These are phyloP conservation scores for Hippocampus comes DNA, from an alignment of 2,113 vertebrate species.

Conservation along the genomic window DNA sequence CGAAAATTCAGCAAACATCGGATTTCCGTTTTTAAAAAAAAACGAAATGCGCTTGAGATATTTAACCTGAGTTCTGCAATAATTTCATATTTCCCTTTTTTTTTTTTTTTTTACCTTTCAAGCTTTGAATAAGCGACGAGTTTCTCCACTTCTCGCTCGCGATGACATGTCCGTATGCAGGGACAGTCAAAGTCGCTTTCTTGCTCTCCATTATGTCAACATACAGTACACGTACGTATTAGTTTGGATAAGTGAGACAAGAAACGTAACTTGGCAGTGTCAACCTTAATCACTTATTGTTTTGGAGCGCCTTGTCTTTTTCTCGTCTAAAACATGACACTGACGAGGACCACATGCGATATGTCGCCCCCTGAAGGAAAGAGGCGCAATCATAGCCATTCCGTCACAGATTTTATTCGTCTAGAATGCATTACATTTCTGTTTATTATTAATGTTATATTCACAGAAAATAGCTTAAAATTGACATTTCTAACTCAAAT, in stretches of 20 bases:
- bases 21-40: neutral
- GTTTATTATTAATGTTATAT: too few species aligned
- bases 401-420: neutral
- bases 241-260: neutral
- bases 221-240: neutral
- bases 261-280: neutral
- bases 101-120: conserved; percentile 73
- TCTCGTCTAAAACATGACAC: neutral
- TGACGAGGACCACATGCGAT: neutral
- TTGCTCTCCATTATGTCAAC: neutral
- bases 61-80: neutral
- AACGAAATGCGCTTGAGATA: neutral
- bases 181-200: conserved; percentile 18
- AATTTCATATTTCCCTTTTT: neutral
- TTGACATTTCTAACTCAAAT: too few species aligned
- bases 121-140: conserved; percentile 71
- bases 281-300: neutral
- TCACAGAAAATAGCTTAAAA: too few species aligned
- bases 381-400: neutral
- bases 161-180: conserved; percentile 80
- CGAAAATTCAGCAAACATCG: neutral
- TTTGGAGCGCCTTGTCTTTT: neutral
- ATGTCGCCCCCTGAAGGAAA: neutral
- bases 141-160: conserved; percentile 83
- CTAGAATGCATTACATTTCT: too few species aligned